phyloP scores from a whole-genome alignment of 2,888 invertebrate species.

The Microchrysa polita region DNA sequence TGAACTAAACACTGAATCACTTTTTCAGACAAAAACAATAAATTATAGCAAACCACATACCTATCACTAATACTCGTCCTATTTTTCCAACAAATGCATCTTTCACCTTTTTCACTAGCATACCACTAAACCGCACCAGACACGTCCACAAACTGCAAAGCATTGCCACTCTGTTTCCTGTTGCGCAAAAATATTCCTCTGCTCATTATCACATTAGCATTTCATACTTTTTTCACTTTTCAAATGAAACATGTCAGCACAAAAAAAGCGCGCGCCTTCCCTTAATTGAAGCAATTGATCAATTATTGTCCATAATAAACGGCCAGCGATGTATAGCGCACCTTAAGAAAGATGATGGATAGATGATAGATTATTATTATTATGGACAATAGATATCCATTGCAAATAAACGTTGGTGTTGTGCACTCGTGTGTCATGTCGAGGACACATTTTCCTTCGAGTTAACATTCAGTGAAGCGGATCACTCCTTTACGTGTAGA shows the following conservation, averaged over 20 bases:
- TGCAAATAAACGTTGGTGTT: not conserved
- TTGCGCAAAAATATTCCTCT: not conserved
- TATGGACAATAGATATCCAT: slow-evolving; percentile 7
- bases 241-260: not conserved
- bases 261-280: not conserved
- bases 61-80: not conserved
- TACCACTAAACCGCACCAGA: not conserved
- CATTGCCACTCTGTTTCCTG: not conserved
- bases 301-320: not conserved
- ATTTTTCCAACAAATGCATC: not conserved
- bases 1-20: no score
- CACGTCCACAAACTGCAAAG: not conserved
- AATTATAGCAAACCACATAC: no score
- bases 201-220: slow-evolving; percentile 11
- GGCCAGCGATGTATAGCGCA: not conserved
- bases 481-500: no score
- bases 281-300: slow-evolving; percentile 13
- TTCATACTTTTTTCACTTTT: not conserved
- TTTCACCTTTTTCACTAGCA: not conserved
- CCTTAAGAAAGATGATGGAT: no score
- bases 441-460: not conserved
- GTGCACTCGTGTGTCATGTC: not conserved
- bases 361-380: not conserved
- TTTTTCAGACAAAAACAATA: no score
- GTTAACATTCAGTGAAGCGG: not conserved